These are phyloP conservation scores for Vombatus ursinus DNA, from an alignment of 2,113 vertebrate genomes.

Conservation along the genomic window DNA sequence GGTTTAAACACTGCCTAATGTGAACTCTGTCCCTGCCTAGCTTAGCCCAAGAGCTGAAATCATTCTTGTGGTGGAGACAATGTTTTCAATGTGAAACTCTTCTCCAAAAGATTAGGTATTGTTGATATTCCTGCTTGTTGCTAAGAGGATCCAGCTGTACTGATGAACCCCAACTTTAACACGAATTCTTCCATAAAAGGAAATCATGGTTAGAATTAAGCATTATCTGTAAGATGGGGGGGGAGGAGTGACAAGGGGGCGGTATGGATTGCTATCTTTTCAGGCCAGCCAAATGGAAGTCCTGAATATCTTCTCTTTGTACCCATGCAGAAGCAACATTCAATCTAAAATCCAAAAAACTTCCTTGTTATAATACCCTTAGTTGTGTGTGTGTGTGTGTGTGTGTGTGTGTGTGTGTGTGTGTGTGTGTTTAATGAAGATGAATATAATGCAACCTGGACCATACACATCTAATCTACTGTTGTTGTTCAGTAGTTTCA, in stretches of 20 bases:
- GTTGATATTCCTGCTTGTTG: conserved; percentile 61
- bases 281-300: conserved; percentile 32
- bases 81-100: conserved; percentile 53
- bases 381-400: not conserved
- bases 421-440: not conserved
- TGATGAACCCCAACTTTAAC: conserved; percentile 16
- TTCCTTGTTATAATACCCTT: not conserved
- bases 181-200: conserved; percentile 32
- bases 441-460: not conserved
- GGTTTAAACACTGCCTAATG: conserved; percentile 37
- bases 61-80: conserved; percentile 61
- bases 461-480: not conserved
- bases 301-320: conserved; percentile 16
- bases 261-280: conserved; percentile 11
- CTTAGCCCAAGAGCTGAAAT: conserved; percentile 59
- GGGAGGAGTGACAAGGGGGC: conserved; percentile 39
- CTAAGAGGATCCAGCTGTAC: conserved; percentile 68
- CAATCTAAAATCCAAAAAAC: not conserved
- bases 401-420: too few relatives aligned
- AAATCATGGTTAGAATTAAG: conserved; percentile 18
- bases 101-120: conserved; percentile 60
- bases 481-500: not conserved
- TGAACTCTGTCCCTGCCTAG: conserved; percentile 15
- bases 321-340: not conserved
- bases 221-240: conserved; percentile 11